Evolutionary conservation across 2,888 invertebrate species (phyloP), one percentile per base, ranked within the genome.

Genomic region (Calameuta filiformis): DNA sequence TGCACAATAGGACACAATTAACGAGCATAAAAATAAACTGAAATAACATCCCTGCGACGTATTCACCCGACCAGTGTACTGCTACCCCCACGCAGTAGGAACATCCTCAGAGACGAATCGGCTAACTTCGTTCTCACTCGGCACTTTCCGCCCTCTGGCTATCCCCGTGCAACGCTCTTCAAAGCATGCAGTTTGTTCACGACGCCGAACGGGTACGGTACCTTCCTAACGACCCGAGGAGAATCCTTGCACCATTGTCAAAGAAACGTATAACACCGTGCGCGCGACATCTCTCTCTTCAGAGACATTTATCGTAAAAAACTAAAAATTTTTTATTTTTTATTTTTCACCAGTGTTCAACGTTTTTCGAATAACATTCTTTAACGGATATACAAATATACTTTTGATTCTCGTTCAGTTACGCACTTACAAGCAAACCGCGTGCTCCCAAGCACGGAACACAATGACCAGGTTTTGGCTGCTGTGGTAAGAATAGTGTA

Each of bases 101-200:
- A 23, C 4, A 23, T 56, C 56, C 23, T 56, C 56, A 23, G 23
- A 56, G 23, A 37, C 56, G 23, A 9, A 6, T 56, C 56, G 56
- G 56, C 56, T 56, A 9, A 9, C 23, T 56, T 56, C 56, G 56
- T 56, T 23, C 56, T 23, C 56, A 23, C 56, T 56, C 56, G 56
- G 56, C 56, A 56, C 56, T 56, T 56, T 56, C 56, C 56, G 56
- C 56, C 56, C 56, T 56, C 56, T 23, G 71, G 33, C 71, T 34
- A 71, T 34, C 11, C 69, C 68, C 33, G 76, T 73, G 12, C 73
- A n/a, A 4, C 40, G 37, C 35, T 37, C 35, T 23, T 40, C 77
- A 83, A 80, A 80, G 76, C 86, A 84, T 83, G 87, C 86, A 88
- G 88, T 88, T 85, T 83, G 83, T 87, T 83, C 86, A 82, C 84